Percentiles rank a stretch among this genome's conserved stretches.
Evolutionary conservation across 1,140 invertebrate genomes (phyloP).

Genomic region (Zophobas atratus): DNA sequence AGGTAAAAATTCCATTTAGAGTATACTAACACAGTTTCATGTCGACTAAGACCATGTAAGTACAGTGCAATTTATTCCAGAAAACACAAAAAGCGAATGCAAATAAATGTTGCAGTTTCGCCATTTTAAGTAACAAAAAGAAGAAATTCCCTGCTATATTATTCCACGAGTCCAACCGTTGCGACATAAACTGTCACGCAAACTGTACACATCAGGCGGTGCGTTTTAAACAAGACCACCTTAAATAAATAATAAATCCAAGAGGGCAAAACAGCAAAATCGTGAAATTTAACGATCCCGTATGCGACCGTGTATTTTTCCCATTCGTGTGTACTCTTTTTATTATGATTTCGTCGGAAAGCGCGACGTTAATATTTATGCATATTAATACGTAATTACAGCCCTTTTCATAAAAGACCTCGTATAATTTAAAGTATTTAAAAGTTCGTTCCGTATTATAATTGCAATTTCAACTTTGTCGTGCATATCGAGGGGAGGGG

Average conservation of each 20-base stretch:
- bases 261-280: constrained; percentile 8
- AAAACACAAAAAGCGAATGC: too few relatives aligned
- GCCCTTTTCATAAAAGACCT: constrained; percentile 43
- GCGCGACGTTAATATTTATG: constrained; percentile 32
- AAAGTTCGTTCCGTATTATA: constrained; percentile 53
- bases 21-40: too few relatives aligned
- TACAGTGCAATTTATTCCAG: too few relatives aligned
- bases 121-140: background rate
- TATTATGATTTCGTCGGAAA: constrained; percentile 1
- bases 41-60: too few relatives aligned
- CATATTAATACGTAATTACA: constrained; percentile 51
- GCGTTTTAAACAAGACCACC: constrained; percentile 1
- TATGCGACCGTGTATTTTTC: background rate
- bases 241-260: constrained; percentile 29
- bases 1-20: too few relatives aligned
- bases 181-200: constrained; percentile 19
- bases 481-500: constrained; percentile 28
- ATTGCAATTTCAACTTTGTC: constrained; percentile 53
- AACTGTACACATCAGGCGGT: constrained; percentile 21
- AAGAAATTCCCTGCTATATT: background rate
- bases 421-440: constrained; percentile 51
- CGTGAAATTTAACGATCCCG: background rate
- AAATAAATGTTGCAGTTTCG: too few relatives aligned
- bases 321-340: background rate
- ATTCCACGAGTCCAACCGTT: background rate